phyloP scores from a whole-genome alignment of 2,113 vertebrate species.

The Pomatostomus ruficeps region DNA sequence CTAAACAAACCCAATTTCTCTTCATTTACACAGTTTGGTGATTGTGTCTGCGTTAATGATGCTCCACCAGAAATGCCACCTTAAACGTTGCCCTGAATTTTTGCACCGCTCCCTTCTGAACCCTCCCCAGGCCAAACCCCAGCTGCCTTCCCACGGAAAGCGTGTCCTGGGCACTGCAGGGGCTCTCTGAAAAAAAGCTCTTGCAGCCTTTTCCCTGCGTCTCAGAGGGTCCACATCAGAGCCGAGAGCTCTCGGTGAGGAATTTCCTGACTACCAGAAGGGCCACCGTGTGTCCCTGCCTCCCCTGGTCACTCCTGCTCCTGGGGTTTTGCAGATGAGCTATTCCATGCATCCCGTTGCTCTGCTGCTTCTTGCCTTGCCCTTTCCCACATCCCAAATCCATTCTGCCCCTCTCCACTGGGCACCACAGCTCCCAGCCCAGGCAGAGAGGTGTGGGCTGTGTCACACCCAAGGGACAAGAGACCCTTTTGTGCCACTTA shows the following conservation, averaged over 20 bases:
- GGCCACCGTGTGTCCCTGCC: fast-evolving
- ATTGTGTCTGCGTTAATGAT: not conserved
- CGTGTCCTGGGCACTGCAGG: fast-evolving
- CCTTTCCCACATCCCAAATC: not conserved
- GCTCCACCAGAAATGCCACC: not conserved
- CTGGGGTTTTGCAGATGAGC: not conserved
- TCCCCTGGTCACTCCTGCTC: not conserved
- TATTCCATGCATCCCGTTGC: not conserved
- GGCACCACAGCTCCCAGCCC: not conserved
- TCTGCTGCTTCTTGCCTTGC: not conserved
- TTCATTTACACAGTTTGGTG: not conserved
- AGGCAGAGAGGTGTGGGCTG: not conserved
- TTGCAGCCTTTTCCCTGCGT: not conserved
- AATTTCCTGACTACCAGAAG: not conserved
- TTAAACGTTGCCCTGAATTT: not conserved
- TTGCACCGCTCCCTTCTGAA: not conserved
- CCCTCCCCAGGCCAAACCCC: not conserved
- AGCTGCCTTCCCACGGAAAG: not conserved
- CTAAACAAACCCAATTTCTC: not conserved
- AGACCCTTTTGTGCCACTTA: not conserved
- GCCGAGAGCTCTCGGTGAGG: not conserved
- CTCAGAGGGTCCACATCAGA: not conserved
- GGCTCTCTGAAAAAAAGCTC: not conserved
- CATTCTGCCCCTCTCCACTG: not conserved
- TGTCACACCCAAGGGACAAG: not conserved